phyloP scores from a whole-genome alignment of 2,797 vertebrate genomes.

The Clarias fuscus region DNA sequence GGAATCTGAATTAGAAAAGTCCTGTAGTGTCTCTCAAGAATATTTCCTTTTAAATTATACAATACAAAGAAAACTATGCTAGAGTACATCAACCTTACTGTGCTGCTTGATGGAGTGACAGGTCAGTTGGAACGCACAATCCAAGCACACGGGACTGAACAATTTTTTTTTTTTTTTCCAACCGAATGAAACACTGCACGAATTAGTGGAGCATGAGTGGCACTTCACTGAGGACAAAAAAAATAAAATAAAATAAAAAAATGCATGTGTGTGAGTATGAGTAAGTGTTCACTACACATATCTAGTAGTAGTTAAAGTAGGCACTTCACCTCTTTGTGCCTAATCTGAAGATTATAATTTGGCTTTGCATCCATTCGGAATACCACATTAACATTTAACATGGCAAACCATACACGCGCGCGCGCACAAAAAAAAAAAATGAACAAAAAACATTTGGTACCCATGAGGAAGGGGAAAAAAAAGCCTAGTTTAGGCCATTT shows the following conservation, averaged over 20 bases:
- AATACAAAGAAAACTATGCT: conserved; percentile 48
- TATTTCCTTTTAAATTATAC: conserved; percentile 46
- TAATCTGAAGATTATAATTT: conserved; percentile 73
- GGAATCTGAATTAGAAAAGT: conserved; percentile 37
- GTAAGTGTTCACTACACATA: conserved; percentile 41
- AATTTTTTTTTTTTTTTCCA: not conserved
- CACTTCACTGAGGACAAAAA: conserved; percentile 57
- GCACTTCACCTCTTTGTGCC: conserved; percentile 81
- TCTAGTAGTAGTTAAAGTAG: conserved; percentile 69
- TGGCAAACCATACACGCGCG: conserved; percentile 72
- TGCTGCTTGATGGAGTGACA: conserved; percentile 36
- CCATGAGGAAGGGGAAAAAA: conserved; percentile 69
- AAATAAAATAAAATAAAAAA: not conserved
- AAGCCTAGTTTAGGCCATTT: conserved; percentile 82
- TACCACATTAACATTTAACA: conserved; percentile 66
- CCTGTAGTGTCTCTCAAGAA: conserved; percentile 55
- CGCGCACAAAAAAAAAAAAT: conserved; percentile 70
- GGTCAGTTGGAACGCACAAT: conserved; percentile 41
- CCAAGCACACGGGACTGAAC: conserved; percentile 33
- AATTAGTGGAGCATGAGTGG: conserved; percentile 65
- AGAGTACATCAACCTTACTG: conserved; percentile 45
- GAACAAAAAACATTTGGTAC: conserved; percentile 61
- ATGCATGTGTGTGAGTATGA: conserved; percentile 19
- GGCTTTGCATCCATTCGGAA: conserved; percentile 78
- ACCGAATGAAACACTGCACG: conserved; percentile 24